Evolutionary conservation across 2,888 invertebrate genomes (phyloP).

Genomic region (Liposcelis brunnea): DNA sequence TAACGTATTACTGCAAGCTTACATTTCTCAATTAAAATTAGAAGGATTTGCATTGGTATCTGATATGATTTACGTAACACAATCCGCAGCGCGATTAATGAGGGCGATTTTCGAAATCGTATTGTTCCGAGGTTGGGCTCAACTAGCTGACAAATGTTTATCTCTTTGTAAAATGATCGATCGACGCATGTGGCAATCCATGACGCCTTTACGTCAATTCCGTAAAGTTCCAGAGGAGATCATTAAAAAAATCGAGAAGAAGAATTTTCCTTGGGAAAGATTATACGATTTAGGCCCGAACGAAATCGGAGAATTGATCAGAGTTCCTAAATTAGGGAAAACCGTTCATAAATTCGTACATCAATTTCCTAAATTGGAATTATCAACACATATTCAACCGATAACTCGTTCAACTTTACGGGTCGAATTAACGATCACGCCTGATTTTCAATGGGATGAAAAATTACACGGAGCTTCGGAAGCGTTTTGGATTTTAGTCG

Average conservation of each 20-base stretch:
- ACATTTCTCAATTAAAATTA: conserved; percentile 93
- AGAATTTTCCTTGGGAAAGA: conserved; percentile 79
- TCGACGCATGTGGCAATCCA: conserved; percentile 97
- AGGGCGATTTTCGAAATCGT: conserved; percentile 92
- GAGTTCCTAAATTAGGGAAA: conserved; percentile 84
- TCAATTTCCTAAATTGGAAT: conserved; percentile 90
- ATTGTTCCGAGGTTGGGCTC: conserved; percentile 84
- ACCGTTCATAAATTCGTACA: conserved; percentile 91
- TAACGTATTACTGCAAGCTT: conserved; percentile 89
- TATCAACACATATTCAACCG: conserved; percentile 94
- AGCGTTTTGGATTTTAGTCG: conserved; percentile 76
- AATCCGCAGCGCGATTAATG: conserved; percentile 87
- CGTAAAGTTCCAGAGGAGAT: conserved; percentile 94
- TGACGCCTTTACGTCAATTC: conserved; percentile 95
- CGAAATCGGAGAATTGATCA: conserved; percentile 87
- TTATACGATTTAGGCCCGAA: conserved; percentile 92
- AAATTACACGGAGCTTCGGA: conserved; percentile 63
- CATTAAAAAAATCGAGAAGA: conserved; percentile 95
- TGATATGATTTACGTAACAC: conserved; percentile 98
- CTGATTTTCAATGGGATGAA: conserved; percentile 99
- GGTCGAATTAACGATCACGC: conserved; percentile 92
- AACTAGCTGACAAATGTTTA: conserved; percentile 87
- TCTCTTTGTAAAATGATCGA: conserved; percentile 98
- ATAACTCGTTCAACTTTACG: conserved; percentile 81
- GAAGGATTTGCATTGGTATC: conserved; percentile 98